These are phyloP conservation scores for Phyto melanocephala DNA, from an alignment of 2,888 invertebrate genomes.

Conservation along the genomic window DNA sequence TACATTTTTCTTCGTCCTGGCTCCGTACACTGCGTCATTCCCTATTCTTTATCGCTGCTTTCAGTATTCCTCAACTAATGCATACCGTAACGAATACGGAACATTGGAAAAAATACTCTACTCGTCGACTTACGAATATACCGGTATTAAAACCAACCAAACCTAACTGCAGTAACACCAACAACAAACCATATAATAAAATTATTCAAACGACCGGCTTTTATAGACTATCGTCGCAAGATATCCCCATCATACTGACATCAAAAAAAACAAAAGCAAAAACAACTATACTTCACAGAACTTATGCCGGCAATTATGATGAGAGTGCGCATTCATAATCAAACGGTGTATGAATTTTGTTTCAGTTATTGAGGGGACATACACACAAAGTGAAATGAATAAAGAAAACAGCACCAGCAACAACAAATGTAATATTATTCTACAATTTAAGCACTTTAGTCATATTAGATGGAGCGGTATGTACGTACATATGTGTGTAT, in stretches of 20 bases:
- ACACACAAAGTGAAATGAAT: conserved; percentile 34
- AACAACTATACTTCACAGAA: conserved; percentile 63
- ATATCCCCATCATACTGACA: conserved; percentile 28
- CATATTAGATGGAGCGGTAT: conserved; percentile 3
- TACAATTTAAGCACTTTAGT: conserved; percentile 62
- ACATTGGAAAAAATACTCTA: conserved; percentile 38
- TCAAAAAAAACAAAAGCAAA: conserved; percentile 7
- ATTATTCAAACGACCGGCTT: conserved; percentile 47
- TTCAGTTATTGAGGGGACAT: conserved; percentile 36
- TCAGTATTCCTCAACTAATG: conserved; percentile 52
- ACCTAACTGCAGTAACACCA: conserved; percentile 31
- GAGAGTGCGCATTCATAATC: conserved; percentile 64
- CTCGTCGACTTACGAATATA: not conserved
- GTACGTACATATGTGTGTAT: no score
- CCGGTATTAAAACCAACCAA: conserved; percentile 41
- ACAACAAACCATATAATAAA: conserved; percentile 40
- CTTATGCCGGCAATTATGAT: conserved; percentile 66
- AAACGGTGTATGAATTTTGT: conserved; percentile 48
- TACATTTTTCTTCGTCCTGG: conserved; percentile 6
- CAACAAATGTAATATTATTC: conserved; percentile 42
- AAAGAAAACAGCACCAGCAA: conserved; percentile 25
- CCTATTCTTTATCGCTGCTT: not conserved
- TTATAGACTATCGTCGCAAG: conserved; percentile 30
- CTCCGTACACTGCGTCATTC: not conserved
- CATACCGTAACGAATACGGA: conserved; percentile 65